These are phyloP conservation scores for Rapana venosa DNA, from an alignment of 2,888 invertebrate species.

Conservation along the genomic window DNA sequence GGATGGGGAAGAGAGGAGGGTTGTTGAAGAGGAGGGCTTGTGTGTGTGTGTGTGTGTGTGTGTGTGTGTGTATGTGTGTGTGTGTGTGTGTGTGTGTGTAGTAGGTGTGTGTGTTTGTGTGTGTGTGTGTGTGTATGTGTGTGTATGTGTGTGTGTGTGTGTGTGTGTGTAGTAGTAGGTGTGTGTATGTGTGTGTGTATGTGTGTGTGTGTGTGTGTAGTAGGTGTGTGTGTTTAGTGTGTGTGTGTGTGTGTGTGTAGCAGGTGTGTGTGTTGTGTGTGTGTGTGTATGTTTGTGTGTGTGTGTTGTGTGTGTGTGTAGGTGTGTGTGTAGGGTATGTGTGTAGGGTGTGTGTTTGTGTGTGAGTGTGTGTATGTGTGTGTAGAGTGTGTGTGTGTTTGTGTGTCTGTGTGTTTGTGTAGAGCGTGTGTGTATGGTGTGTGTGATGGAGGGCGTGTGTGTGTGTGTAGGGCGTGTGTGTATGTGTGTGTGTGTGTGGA, in stretches of 20 bases:
- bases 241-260: neutral
- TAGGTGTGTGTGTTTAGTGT: too few relatives aligned
- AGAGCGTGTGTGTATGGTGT: conserved; percentile 8
- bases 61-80: too few relatives aligned
- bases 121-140: too few relatives aligned
- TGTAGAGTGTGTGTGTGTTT: neutral
- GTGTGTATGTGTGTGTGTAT: neutral
- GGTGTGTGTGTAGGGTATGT: neutral
- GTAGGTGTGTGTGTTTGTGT: too few relatives aligned
- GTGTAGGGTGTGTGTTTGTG: neutral
- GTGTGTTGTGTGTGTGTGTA: neutral
- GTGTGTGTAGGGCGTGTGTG: neutral
- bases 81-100: too few relatives aligned
- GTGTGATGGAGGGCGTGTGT: neutral
- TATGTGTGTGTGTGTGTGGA: neutral
- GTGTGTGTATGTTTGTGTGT: neutral
- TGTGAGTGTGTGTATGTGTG: conserved; percentile 2
- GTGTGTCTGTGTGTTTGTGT: neutral
- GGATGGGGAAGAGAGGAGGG: too few relatives aligned
- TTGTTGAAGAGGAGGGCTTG: too few relatives aligned
- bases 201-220: neutral
- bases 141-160: too few relatives aligned
- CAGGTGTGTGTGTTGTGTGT: neutral
- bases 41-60: too few relatives aligned
- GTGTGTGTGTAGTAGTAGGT: too few relatives aligned